A percentile compares a stretch with the other conserved stretches of the same genome.
Evolutionary conservation across 2,797 vertebrate species (phyloP).

Genomic region (Eospalax fontanierii): DNA sequence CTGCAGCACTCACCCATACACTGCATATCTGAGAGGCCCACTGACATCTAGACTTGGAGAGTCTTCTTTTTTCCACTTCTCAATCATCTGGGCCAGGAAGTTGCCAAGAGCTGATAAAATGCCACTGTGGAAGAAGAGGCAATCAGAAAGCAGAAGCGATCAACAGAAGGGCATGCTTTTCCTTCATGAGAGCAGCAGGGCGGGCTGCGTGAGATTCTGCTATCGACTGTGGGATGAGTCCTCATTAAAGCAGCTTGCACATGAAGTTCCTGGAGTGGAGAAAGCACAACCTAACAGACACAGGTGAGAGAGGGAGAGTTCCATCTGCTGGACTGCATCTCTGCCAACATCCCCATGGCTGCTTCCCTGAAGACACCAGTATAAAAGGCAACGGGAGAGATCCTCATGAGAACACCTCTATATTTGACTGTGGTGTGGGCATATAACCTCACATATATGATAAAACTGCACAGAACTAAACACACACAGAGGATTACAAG

Average conservation of each 20-base stretch:
- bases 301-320: background rate
- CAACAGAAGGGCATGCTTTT: too few species aligned
- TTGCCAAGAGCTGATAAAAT: slow-evolving; percentile 94
- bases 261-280: background rate
- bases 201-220: background rate
- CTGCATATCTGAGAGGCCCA: slow-evolving; percentile 91
- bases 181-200: fast-evolving
- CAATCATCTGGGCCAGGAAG: slow-evolving; percentile 92
- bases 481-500: too few species aligned
- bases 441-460: too few species aligned
- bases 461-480: too few species aligned
- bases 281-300: background rate
- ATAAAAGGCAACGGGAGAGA: background rate
- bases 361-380: background rate
- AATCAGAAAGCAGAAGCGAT: slow-evolving; percentile 24
- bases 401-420: background rate
- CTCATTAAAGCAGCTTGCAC: background rate
- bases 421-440: background rate
- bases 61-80: slow-evolving; percentile 89
- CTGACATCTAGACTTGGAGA: slow-evolving; percentile 86
- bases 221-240: fast-evolving
- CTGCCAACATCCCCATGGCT: background rate
- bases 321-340: too few species aligned
- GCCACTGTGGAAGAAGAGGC: slow-evolving; percentile 89
- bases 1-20: slow-evolving; percentile 92